These are phyloP conservation scores for Drosophila ercepeae DNA, from an alignment of 1,140 invertebrate genomes.

Conservation along the genomic window DNA sequence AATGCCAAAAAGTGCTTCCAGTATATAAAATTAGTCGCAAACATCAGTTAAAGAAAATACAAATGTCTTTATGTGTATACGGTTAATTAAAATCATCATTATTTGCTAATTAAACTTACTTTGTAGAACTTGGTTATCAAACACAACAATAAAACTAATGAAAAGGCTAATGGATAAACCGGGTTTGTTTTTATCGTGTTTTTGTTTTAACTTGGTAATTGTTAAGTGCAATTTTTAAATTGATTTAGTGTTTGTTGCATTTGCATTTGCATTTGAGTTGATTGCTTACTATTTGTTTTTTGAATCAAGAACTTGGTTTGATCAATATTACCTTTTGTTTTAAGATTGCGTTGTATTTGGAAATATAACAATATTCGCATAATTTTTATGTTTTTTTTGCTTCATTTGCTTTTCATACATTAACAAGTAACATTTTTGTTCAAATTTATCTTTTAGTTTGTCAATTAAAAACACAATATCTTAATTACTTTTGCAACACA, in stretches of 20 bases:
- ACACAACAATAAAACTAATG: conserved; percentile 36
- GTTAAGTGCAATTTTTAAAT: conserved; percentile 41
- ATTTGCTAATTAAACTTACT: conserved; percentile 36
- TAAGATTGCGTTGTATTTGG: conserved; percentile 55
- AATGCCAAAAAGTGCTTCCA: conserved; percentile 63
- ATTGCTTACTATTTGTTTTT: conserved; percentile 64
- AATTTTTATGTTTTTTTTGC: conserved; percentile 43
- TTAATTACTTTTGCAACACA: conserved; percentile 60
- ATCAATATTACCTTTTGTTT: conserved; percentile 35
- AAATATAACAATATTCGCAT: conserved; percentile 63
- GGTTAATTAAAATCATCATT: conserved; percentile 24
- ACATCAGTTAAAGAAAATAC: conserved; percentile 31
- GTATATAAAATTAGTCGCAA: conserved; percentile 47
- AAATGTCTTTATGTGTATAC: conserved; percentile 25
- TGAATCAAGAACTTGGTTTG: conserved; percentile 61
- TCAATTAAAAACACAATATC: conserved; percentile 61
- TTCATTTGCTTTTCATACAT: conserved; percentile 64
- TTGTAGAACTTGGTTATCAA: conserved; percentile 34
- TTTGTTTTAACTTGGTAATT: conserved; percentile 2
- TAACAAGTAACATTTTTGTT: conserved; percentile 71
- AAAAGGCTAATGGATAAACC: conserved; percentile 26
- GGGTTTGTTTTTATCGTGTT: not conserved
- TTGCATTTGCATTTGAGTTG: too few relatives aligned
- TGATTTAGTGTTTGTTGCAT: conserved; percentile 34
- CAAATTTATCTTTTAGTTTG: conserved; percentile 29